These are phyloP conservation scores for Macaria notata DNA, from an alignment of 2,888 invertebrate species.

Conservation along the genomic window DNA sequence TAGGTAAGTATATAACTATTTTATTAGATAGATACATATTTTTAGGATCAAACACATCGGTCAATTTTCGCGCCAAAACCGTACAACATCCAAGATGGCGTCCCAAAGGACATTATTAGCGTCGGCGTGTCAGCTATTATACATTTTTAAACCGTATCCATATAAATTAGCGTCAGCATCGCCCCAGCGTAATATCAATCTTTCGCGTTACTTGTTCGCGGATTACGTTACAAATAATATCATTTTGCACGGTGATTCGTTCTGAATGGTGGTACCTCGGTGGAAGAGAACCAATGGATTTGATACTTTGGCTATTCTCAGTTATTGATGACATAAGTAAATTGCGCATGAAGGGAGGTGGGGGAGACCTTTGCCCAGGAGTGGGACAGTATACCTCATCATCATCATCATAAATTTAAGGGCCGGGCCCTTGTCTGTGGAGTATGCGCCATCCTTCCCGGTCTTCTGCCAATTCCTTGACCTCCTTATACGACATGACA, in stretches of 20 bases:
- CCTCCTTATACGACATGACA: too few relatives aligned
- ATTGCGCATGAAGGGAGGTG: too few relatives aligned
- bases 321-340: too few relatives aligned
- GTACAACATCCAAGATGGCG: constrained; percentile 46
- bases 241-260: constrained; percentile 82
- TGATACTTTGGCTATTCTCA: constrained; percentile 41
- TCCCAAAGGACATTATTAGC: constrained; percentile 76
- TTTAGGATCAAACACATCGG: constrained; percentile 16
- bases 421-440: too few relatives aligned
- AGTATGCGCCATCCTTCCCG: too few relatives aligned
- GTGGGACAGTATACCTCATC: too few relatives aligned
- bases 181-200: constrained; percentile 80
- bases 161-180: constrained; percentile 81
- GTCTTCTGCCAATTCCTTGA: too few relatives aligned
- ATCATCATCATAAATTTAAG: too few relatives aligned
- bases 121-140: constrained; percentile 72
- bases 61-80: constrained; percentile 52
- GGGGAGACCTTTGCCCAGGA: too few relatives aligned
- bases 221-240: constrained; percentile 82
- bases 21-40: too few relatives aligned
- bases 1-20: too few relatives aligned
- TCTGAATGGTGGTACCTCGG: constrained; percentile 74
- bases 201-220: constrained; percentile 76
- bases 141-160: constrained; percentile 82
- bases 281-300: constrained; percentile 35